A percentile compares a stretch with the other conserved stretches of the same genome.
Evolutionary conservation across 2,888 invertebrate species (phyloP).

Genomic region (Loripinus fragilis): DNA sequence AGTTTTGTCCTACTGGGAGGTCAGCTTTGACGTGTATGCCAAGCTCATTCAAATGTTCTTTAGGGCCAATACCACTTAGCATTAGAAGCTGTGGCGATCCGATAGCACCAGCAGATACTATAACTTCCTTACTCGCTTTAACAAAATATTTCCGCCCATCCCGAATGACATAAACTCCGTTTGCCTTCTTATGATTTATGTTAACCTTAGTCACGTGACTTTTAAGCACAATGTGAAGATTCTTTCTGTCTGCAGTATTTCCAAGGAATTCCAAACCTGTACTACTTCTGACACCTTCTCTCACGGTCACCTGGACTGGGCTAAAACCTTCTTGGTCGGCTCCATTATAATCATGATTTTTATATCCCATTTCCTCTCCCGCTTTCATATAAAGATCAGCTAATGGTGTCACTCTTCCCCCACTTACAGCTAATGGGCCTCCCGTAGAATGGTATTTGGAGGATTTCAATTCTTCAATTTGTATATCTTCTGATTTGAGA

Average conservation of each 20-base stretch:
- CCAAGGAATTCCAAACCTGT: slow-evolving; percentile 29
- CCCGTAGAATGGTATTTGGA: slow-evolving; percentile 70
- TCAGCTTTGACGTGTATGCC: slow-evolving; percentile 75
- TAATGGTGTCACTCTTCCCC: slow-evolving; percentile 66
- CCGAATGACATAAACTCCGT: slow-evolving; percentile 66
- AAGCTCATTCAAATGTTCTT: slow-evolving; percentile 75
- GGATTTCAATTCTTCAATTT: slow-evolving; percentile 17
- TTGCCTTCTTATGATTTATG: slow-evolving; percentile 61
- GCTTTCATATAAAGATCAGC: slow-evolving; percentile 83
- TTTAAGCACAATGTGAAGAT: slow-evolving; percentile 67
- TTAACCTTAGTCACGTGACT: slow-evolving; percentile 65
- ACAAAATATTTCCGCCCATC: slow-evolving; percentile 56
- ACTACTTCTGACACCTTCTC: slow-evolving; percentile 73
- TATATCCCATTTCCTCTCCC: slow-evolving; percentile 86
- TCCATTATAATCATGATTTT: slow-evolving; percentile 84
- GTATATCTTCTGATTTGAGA: slow-evolving; percentile 30
- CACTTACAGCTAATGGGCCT: slow-evolving; percentile 74
- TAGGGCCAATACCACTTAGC: slow-evolving; percentile 33
- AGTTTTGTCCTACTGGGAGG: slow-evolving; percentile 78
- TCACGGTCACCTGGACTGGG: not conserved
- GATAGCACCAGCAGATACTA: slow-evolving; percentile 80
- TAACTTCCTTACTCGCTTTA: slow-evolving; percentile 71
- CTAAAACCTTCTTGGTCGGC: slow-evolving; percentile 62
- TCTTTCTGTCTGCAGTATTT: slow-evolving; percentile 61
- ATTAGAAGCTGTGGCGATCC: slow-evolving; percentile 75